Base-by-base conservation (phyloP, 2,113 vertebrate species). In the Ivindomyrus marchei region DNA sequence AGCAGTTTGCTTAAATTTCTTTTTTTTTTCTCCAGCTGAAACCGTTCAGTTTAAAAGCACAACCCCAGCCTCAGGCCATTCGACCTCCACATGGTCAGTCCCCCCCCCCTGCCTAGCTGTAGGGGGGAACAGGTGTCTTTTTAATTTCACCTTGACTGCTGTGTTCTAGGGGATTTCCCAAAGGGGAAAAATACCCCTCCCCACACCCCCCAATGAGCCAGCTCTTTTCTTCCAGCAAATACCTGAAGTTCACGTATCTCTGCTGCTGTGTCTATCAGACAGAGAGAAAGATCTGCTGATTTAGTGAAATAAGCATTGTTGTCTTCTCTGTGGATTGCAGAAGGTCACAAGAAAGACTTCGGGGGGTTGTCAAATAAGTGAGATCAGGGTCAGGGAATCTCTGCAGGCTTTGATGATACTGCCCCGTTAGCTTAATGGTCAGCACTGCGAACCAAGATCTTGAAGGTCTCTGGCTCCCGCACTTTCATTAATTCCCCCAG, bases 111-210 rank as follows among this genome's bases (percentile, higher is more conserved):
- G 8, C 15, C 58, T 88, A 36, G 85, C 66, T 84, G 74, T 56
- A 90, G 77, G 90, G 50, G n/a, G 89, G 50, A 91, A 92, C 91
- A 53, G 53, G 87, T 93, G 95, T 95, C 95, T 95, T 95, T 94
- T 95, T 93, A 91, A 85, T 93, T 93, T 96, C 94, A 95, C 95
- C 96, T 96, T 95, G 93, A 94, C 94, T 93, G 93, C 92, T 90
- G 94, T 92, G 92, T 88, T n/a, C 93, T 94, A 94, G 95, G 94
- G 95, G 95, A 94, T 94, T 95, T 95, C 95, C 95, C 95, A 95
- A 93, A 93, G 89, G 90, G 88, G 92, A 90, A 89, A 66, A 85
- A 31, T 31, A 19, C 70, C 90, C 91, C 31, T 31, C 91, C 85
- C 89, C 89, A 85, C 86, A 21, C 53, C 89, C 87, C 49, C 27